These are phyloP conservation scores for Gobio gobio DNA, from an alignment of 2,113 vertebrate genomes.

Conservation along the genomic window DNA sequence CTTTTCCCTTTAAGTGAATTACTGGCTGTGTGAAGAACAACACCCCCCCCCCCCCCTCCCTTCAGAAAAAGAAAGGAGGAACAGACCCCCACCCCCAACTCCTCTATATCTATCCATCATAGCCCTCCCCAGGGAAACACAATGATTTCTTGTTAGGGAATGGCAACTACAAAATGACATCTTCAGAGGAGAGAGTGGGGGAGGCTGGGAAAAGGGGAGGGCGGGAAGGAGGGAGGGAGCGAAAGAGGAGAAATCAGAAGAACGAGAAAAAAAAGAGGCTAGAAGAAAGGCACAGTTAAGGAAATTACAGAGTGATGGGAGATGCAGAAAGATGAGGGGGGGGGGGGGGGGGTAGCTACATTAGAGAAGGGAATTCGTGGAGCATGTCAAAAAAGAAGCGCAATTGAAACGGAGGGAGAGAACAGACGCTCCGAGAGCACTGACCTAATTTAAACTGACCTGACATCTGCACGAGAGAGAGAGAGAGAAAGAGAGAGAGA, in stretches of 20 bases:
- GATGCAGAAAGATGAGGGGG: slow-evolving; percentile 62
- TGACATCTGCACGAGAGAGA: slow-evolving; percentile 71
- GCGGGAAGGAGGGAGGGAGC: neutral
- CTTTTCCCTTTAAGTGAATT: slow-evolving; percentile 72
- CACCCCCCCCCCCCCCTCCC: slow-evolving; percentile 7
- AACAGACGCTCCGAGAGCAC: slow-evolving; percentile 52
- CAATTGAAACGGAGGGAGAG: slow-evolving; percentile 31
- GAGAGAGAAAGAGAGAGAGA: slow-evolving; percentile 41
- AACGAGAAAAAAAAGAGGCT: slow-evolving; percentile 42
- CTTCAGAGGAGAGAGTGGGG: slow-evolving; percentile 63
- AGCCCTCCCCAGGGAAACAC: slow-evolving; percentile 71
- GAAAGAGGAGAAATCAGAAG: slow-evolving; percentile 26
- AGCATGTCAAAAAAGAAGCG: slow-evolving; percentile 56
- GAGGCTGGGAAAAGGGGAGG: slow-evolving; percentile 25
- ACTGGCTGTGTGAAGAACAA: slow-evolving; percentile 70
- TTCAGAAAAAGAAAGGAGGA: slow-evolving; percentile 20
- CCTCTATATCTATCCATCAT: slow-evolving; percentile 68
- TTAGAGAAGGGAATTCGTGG: slow-evolving; percentile 61
- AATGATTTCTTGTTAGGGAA: slow-evolving; percentile 82
- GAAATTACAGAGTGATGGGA: slow-evolving; percentile 53
- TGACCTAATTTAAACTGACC: slow-evolving; percentile 84
- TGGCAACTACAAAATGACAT: slow-evolving; percentile 78
- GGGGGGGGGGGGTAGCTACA: slow-evolving; percentile 46
- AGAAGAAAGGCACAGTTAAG: slow-evolving; percentile 52
- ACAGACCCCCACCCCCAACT: slow-evolving; percentile 49